Percentiles rank a stretch among this genome's conserved stretches.
Evolutionary conservation across 2,113 vertebrate species (phyloP).

Genomic region (Motacilla tschutschensis): DNA sequence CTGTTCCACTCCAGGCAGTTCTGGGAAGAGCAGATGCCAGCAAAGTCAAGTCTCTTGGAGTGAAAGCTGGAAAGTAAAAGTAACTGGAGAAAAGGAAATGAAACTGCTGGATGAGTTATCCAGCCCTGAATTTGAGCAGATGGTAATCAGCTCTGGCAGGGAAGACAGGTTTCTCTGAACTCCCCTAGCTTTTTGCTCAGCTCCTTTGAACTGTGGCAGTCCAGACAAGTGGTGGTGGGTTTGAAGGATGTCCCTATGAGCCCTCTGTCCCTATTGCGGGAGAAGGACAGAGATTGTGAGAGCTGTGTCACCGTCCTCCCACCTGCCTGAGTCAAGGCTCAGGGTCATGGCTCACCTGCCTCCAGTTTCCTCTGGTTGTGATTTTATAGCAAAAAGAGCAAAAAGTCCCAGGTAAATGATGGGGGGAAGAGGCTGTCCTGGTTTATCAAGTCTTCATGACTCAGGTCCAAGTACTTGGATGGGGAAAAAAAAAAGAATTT

Average conservation of each 20-base stretch:
- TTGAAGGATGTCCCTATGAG: not conserved
- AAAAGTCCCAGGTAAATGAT: not conserved
- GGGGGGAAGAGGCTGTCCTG: not conserved
- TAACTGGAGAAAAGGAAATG: not conserved
- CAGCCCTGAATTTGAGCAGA: not conserved
- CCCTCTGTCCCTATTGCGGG: accelerated
- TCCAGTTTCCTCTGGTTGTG: not conserved
- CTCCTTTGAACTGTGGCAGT: not conserved
- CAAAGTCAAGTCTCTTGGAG: accelerated
- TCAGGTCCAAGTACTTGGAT: not conserved
- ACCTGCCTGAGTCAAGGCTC: not conserved
- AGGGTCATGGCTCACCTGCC: accelerated
- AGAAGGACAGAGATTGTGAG: not conserved
- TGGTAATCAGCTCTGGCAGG: not conserved
- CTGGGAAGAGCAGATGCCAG: accelerated
- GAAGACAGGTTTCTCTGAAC: not conserved
- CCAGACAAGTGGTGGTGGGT: not conserved
- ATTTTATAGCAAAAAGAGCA: not conserved
- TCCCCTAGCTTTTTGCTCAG: not conserved
- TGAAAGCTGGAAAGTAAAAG: not conserved
- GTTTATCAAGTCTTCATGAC: not conserved
- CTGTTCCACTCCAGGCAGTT: not conserved
- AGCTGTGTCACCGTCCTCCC: not conserved
- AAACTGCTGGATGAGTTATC: not conserved
- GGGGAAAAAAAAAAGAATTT: not conserved